These are phyloP conservation scores for Stenolophus ochropezus DNA, from an alignment of 2,888 invertebrate genomes.

Conservation along the genomic window DNA sequence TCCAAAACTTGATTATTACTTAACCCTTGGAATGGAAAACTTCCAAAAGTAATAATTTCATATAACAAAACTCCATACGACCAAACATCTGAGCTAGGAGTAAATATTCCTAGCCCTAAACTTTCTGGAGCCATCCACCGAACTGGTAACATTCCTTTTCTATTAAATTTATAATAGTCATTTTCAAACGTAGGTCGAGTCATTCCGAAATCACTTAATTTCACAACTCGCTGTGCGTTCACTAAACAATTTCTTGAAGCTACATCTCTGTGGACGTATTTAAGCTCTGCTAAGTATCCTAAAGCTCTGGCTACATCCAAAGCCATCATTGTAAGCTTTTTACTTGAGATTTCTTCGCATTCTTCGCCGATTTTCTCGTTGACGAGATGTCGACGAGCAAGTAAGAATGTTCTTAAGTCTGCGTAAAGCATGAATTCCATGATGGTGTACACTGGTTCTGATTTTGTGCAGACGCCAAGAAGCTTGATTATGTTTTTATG, in stretches of 20 bases:
- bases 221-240: slow-evolving; percentile 80
- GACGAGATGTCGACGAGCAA: slow-evolving; percentile 89
- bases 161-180: slow-evolving; percentile 92
- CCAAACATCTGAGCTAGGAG: slow-evolving; percentile 92
- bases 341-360: slow-evolving; percentile 85
- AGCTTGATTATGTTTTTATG: slow-evolving; percentile 91
- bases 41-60: slow-evolving; percentile 93
- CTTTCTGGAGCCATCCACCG: slow-evolving; percentile 97
- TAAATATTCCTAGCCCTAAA: slow-evolving; percentile 87
- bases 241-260: slow-evolving; percentile 83
- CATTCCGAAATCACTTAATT: slow-evolving; percentile 97
- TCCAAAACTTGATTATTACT: slow-evolving; percentile 90
- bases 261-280: slow-evolving; percentile 93
- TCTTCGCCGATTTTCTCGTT: slow-evolving; percentile 76
- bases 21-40: slow-evolving; percentile 91
- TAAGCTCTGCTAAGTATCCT: slow-evolving; percentile 87
- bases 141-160: slow-evolving; percentile 91
- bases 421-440: slow-evolving; percentile 97
- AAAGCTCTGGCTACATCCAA: slow-evolving; percentile 90
- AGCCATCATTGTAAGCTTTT: slow-evolving; percentile 90
- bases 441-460: slow-evolving; percentile 91
- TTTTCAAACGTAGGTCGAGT: slow-evolving; percentile 90
- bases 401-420: slow-evolving; percentile 90
- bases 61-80: slow-evolving; percentile 91
- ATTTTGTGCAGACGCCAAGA: slow-evolving; percentile 89